Percentiles rank a stretch among this genome's conserved stretches.
phyloP scores from a whole-genome alignment of 1,140 invertebrate species.

The Campoletis sonorensis region DNA sequence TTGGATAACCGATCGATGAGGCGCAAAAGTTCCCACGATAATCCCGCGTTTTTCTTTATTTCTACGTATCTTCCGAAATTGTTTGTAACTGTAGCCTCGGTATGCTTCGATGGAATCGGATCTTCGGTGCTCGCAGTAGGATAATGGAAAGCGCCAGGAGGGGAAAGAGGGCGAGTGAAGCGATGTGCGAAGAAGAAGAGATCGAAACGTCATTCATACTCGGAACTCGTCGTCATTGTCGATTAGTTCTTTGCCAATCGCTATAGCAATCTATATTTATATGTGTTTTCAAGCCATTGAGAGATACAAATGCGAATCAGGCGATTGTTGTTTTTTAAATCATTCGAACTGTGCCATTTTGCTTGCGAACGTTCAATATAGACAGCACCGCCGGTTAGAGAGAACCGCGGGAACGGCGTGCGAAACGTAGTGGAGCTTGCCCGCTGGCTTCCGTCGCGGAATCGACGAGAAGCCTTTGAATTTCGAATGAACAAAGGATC shows the following conservation, averaged over 20 bases:
- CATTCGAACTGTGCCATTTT: neutral
- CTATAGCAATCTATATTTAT: neutral
- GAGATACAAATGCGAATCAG: neutral
- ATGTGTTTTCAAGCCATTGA: neutral
- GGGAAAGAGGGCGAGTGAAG: neutral
- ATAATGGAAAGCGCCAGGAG: neutral
- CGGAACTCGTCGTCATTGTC: conserved; percentile 36
- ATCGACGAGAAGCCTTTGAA: conserved; percentile 46
- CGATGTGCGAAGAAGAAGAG: neutral
- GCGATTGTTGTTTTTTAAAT: neutral
- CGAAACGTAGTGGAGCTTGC: conserved; percentile 31
- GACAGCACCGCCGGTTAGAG: neutral
- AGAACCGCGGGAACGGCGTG: conserved; percentile 39
- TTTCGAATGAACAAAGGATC: conserved; percentile 47
- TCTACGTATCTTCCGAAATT: neutral
- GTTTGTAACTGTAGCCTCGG: neutral
- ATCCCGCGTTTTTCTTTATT: neutral
- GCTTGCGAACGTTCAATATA: neutral
- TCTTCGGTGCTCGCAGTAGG: neutral
- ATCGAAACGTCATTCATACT: conserved; percentile 29
- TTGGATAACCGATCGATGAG: neutral
- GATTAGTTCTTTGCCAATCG: neutral
- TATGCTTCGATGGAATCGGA: neutral
- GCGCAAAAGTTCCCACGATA: neutral
- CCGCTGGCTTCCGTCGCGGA: conserved; percentile 41